Conservation (phyloP, 2,113 vertebrate species). For the Centropus bengalensis region DNA sequence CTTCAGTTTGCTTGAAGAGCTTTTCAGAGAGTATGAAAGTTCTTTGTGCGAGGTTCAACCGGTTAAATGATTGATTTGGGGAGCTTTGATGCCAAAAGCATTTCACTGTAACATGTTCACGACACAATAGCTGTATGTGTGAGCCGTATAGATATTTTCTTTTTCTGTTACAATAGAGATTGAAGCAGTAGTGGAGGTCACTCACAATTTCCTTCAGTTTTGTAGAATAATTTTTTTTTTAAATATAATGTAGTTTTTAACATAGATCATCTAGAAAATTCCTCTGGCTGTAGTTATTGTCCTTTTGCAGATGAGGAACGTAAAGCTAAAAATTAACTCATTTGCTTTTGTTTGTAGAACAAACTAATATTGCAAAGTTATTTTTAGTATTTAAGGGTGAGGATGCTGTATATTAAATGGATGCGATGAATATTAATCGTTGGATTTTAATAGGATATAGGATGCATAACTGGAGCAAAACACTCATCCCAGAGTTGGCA, state of each 20-base stretch:
- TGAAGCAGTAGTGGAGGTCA: neutral
- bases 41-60: neutral
- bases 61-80: neutral
- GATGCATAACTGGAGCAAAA: neutral
- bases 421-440: neutral
- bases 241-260: no score
- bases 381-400: neutral
- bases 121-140: neutral
- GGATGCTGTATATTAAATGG: neutral
- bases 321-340: neutral
- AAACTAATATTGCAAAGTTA: neutral
- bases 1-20: neutral
- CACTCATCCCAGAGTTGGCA: neutral
- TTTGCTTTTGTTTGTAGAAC: neutral
- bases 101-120: neutral
- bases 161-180: neutral
- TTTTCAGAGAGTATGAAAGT: neutral
- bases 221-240: neutral
- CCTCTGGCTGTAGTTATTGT: accelerated
- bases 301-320: neutral
- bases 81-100: neutral
- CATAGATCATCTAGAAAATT: neutral
- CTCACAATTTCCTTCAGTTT: neutral
- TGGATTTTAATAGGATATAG: neutral
- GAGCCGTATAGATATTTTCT: neutral